phyloP scores from a whole-genome alignment of 2,113 vertebrate genomes.

The Pomatorhinus ruficollis region DNA sequence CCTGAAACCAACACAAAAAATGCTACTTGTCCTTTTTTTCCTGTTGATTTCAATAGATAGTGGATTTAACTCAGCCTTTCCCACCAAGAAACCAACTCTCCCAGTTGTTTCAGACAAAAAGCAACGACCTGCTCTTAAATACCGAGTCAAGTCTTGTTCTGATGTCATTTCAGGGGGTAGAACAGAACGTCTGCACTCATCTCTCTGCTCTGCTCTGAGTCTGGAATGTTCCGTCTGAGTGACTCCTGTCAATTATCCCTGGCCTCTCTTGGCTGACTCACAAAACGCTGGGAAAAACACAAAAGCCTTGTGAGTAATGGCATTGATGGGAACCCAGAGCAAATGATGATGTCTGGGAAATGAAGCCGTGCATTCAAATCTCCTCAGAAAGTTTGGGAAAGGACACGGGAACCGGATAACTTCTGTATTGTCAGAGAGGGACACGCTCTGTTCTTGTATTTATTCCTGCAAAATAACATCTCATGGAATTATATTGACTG shows the following conservation, averaged over 20 bases:
- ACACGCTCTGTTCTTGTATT: fast-evolving
- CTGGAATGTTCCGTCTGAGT: not conserved
- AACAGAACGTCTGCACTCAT: not conserved
- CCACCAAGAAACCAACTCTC: not conserved
- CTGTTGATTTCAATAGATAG: not conserved
- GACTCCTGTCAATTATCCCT: not conserved
- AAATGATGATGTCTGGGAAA: not conserved
- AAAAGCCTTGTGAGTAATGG: slow-evolving; percentile 25
- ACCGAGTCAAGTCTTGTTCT: not conserved
- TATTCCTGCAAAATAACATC: not conserved
- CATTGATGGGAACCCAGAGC: not conserved
- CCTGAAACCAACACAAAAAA: not conserved
- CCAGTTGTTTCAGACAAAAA: not conserved
- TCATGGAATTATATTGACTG: not conserved
- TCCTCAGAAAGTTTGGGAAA: not conserved
- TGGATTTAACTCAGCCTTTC: not conserved
- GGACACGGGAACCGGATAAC: not conserved
- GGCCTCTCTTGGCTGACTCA: slow-evolving; percentile 1
- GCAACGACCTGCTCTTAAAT: not conserved
- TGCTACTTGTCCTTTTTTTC: not conserved
- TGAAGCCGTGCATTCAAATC: not conserved
- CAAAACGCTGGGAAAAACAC: not conserved
- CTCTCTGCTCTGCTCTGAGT: not conserved
- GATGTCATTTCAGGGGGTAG: not conserved
- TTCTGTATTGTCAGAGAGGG: not conserved